Base-by-base conservation (phyloP, 2,113 vertebrate species). In the Accipiter cooperii region DNA sequence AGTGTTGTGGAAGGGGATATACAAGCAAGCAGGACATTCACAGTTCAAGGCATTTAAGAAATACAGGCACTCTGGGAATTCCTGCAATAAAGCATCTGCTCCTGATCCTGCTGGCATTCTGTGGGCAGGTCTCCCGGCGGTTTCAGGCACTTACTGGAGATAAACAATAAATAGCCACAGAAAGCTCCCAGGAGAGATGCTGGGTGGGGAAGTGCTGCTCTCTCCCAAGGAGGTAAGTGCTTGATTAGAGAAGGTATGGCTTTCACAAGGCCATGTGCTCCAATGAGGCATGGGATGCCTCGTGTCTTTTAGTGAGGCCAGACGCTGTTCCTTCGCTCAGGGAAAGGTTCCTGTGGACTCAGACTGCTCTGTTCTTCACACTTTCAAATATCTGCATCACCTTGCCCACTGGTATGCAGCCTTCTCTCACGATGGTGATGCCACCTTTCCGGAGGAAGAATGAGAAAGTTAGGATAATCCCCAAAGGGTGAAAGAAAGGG, bases 381-480 rank as follows among this genome's bases (percentile, higher is more conserved):
- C 90, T 97, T 38, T 99, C 98, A 90, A 99, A 99, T 68, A 99
- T 98, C 97, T 99, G 98, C 76, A 84, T 94, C 77, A 99, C 98
- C 86, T 98, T 98, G n/a, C 90, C 92, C 17, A 98, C 98, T 64
- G 99, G 98, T 18, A 99, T 97, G 89, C 99, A 99, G 44, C 99
- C 99, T 97, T 99, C 99, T 88, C 99, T 96, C 60, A 99, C 29
- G 31, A 99, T 98, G 77, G 83, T 97, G 92, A 99, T 99, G 83
- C 92, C 97, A 34, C 98, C 99, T 99, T 60, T 60, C 95, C 69
- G 21, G 57, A 87, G 57, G 64, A 61, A 88, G 47, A 89, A 71
- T 0, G 12, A 51, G 28, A 86, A 55, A 60, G 33, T 91, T 57
- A 93, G 60, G 51, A 26, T 36, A 7, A 9, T 4, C 19, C 24